A percentile compares a stretch with the other conserved stretches of the same genome.
phyloP scores from a whole-genome alignment of 2,113 vertebrate genomes.

The Oncorhynchus tshawytscha region DNA sequence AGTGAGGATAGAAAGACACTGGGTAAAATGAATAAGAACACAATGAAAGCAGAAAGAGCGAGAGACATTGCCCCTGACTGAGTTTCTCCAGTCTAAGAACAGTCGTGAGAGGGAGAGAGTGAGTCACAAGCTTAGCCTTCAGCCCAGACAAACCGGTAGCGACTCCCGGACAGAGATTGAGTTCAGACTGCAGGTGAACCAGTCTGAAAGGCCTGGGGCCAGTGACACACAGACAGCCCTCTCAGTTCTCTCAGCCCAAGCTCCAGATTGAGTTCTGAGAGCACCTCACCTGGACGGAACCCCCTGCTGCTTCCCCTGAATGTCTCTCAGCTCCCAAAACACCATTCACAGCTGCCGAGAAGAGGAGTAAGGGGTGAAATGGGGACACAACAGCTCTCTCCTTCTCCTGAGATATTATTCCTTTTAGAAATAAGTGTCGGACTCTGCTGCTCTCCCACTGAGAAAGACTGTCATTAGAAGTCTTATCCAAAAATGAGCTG shows the following conservation, averaged over 20 bases:
- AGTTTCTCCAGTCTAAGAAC: not conserved
- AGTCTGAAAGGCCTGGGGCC: not conserved
- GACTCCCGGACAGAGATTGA: not conserved
- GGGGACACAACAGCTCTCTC: not conserved
- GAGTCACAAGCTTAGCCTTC: conserved; percentile 3
- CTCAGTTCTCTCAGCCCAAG: not conserved
- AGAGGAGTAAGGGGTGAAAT: not conserved
- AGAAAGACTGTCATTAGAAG: not conserved
- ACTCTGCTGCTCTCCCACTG: not conserved
- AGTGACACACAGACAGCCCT: conserved; percentile 5
- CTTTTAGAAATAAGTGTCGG: not conserved
- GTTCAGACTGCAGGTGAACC: not conserved
- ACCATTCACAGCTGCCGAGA: not conserved
- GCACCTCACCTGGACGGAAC: not conserved
- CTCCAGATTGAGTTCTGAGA: not conserved
- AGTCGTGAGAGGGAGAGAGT: not conserved
- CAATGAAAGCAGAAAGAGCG: not conserved
- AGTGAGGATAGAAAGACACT: not conserved
- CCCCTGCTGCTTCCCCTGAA: not conserved
- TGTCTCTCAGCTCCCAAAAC: not conserved
- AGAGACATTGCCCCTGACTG: not conserved
- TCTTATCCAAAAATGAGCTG: not conserved
- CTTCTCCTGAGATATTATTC: not conserved
- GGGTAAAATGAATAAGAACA: not conserved
- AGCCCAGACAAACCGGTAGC: not conserved